phyloP scores from a whole-genome alignment of 2,113 vertebrate species.

The Bos javanicus region DNA sequence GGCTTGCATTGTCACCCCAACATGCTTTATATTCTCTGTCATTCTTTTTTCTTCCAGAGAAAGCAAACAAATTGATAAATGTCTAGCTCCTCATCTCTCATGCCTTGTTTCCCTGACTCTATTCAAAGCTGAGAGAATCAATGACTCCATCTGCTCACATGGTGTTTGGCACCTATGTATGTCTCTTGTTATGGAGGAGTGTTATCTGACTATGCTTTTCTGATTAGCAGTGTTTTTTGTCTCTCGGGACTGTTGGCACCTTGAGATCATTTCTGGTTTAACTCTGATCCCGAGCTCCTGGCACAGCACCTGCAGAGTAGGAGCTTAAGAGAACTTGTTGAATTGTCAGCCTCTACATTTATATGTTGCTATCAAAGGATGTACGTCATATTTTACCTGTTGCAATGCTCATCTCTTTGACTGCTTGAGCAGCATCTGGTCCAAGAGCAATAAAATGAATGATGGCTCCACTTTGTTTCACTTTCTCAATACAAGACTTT shows the following conservation, averaged over 20 bases:
- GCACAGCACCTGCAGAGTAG: not conserved
- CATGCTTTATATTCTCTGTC: not conserved
- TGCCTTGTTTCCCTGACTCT: not conserved
- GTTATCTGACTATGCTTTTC: not conserved
- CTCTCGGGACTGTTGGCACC: not conserved
- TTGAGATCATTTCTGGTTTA: not conserved
- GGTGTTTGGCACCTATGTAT: not conserved
- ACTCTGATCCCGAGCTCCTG: not conserved
- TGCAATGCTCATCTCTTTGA: not conserved
- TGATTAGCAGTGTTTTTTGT: not conserved
- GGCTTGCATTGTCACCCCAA: not conserved
- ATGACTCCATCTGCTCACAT: not conserved
- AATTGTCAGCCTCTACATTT: not conserved
- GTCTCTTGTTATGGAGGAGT: not conserved
- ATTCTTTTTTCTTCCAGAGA: not conserved
- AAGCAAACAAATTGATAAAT: not conserved
- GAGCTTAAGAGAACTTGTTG: not conserved
- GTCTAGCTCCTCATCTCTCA: not conserved
- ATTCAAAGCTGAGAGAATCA: not conserved
- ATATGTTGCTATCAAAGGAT: not conserved
- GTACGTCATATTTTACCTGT: slow-evolving; percentile 66
- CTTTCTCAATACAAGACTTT: not conserved
- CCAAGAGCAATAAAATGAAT: slow-evolving; percentile 78
- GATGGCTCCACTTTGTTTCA: slow-evolving; percentile 64
- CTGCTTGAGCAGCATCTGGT: not conserved